Evolutionary conservation across 2,888 invertebrate species (phyloP).

Genomic region (Ophion ventricosus): DNA sequence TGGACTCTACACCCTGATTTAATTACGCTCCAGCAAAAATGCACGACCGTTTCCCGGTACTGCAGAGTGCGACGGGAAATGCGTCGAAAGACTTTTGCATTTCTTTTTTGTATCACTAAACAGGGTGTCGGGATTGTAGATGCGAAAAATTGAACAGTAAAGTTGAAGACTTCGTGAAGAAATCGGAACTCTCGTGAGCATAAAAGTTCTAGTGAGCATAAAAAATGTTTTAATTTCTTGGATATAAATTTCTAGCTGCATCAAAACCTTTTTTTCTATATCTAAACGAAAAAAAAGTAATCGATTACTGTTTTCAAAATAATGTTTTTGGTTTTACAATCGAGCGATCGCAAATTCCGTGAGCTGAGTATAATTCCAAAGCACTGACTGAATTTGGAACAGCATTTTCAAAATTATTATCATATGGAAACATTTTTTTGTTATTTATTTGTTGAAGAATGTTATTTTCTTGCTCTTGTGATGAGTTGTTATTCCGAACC

Average conservation of each 20-base stretch:
- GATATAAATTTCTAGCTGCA: background rate
- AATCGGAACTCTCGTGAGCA: background rate
- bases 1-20: slow-evolving; percentile 52
- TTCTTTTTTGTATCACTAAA: background rate
- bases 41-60: slow-evolving; percentile 26
- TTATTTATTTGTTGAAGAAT: too few species aligned
- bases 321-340: too few species aligned
- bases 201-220: background rate
- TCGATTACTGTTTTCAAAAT: background rate
- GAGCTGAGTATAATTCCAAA: too few species aligned
- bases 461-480: too few species aligned
- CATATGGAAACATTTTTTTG: too few species aligned
- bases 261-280: background rate
- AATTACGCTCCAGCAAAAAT: slow-evolving; percentile 50
- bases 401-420: too few species aligned
- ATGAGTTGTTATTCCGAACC: too few species aligned
- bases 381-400: too few species aligned
- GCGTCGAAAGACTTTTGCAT: slow-evolving; percentile 28
- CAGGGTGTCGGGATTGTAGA: background rate
- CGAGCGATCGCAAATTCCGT: too few species aligned
- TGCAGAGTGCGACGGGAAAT: slow-evolving; percentile 35
- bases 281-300: background rate
- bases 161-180: background rate
- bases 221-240: background rate
- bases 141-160: background rate